A percentile compares a stretch with the other conserved stretches of the same genome.
Evolutionary conservation across 2,113 vertebrate genomes (phyloP).

Genomic region (Ursus arctos): DNA sequence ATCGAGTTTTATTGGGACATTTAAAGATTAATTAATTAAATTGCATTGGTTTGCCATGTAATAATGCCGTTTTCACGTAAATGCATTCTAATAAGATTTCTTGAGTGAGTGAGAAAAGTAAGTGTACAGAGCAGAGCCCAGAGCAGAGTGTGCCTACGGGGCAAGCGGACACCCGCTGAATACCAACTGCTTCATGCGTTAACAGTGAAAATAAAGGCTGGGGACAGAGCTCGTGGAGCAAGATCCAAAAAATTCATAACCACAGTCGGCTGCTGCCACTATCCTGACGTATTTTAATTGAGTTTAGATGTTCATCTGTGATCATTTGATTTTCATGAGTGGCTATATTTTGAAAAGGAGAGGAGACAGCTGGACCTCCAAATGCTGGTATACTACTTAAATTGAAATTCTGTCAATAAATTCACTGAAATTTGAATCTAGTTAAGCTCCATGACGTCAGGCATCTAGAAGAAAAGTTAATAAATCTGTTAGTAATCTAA

Average conservation of each 20-base stretch:
- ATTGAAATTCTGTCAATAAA: not conserved
- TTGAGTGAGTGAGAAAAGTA: not conserved
- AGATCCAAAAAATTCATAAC: not conserved
- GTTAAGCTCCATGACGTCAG: not conserved
- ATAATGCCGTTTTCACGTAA: not conserved
- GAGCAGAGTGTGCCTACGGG: fast-evolving
- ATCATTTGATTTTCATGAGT: not conserved
- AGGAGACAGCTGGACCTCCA: not conserved
- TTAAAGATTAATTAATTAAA: not conserved
- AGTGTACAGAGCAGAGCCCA: not conserved
- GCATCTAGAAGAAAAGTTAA: not conserved
- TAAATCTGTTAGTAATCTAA: not conserved
- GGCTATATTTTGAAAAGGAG: not conserved
- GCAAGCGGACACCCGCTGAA: not conserved
- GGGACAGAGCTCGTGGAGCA: not conserved
- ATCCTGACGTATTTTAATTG: not conserved
- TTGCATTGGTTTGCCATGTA: not conserved
- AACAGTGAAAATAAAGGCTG: not conserved
- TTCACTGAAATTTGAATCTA: not conserved
- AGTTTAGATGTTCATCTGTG: not conserved
- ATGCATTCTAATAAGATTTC: not conserved
- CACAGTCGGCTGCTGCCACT: not conserved
- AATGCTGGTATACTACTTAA: not conserved
- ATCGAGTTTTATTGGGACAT: not conserved
- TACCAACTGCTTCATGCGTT: not conserved